phyloP scores from a whole-genome alignment of 2,113 vertebrate genomes.

The Limanda limanda region DNA sequence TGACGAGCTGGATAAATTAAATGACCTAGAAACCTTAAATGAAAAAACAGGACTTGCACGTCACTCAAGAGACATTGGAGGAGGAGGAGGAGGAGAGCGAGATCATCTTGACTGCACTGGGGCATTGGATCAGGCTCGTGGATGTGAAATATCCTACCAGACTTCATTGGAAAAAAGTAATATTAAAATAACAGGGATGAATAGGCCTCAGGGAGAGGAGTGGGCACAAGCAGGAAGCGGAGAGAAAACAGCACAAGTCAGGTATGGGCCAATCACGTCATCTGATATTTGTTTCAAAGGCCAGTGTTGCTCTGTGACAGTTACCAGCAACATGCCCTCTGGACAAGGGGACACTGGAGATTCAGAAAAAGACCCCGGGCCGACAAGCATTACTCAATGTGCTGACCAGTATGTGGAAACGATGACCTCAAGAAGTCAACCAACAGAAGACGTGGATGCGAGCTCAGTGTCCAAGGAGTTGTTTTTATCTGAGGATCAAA shows the following conservation, averaged over 20 bases:
- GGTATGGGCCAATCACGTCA: slow-evolving; percentile 10
- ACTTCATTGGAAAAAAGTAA: slow-evolving; percentile 38
- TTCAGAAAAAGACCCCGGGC: slow-evolving; percentile 16
- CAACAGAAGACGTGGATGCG: slow-evolving; percentile 18
- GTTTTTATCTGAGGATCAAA: slow-evolving; percentile 20
- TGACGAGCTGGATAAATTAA: slow-evolving; percentile 44
- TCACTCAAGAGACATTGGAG: slow-evolving; percentile 26
- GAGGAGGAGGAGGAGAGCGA: slow-evolving; percentile 28
- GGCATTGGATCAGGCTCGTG: slow-evolving; percentile 28
- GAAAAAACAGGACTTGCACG: slow-evolving; percentile 50
- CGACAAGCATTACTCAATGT: slow-evolving; percentile 20
- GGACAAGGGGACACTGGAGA: slow-evolving; percentile 18
- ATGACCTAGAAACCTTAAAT: slow-evolving; percentile 44
- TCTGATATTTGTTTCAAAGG: slow-evolving; percentile 46
- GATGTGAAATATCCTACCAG: slow-evolving; percentile 60
- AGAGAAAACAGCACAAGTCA: slow-evolving; percentile 24
- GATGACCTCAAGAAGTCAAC: neutral
- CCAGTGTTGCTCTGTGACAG: slow-evolving; percentile 32
- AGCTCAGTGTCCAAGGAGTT: slow-evolving; percentile 22
- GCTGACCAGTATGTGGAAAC: slow-evolving; percentile 19
- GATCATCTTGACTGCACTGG: slow-evolving; percentile 12
- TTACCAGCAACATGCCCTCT: slow-evolving; percentile 16
- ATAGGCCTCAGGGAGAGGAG: slow-evolving; percentile 35
- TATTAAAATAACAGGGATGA: slow-evolving; percentile 37
- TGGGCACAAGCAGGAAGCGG: slow-evolving; percentile 35